Evolutionary conservation across 1,140 invertebrate species (phyloP).

Genomic region (Littorina saxatilis): DNA sequence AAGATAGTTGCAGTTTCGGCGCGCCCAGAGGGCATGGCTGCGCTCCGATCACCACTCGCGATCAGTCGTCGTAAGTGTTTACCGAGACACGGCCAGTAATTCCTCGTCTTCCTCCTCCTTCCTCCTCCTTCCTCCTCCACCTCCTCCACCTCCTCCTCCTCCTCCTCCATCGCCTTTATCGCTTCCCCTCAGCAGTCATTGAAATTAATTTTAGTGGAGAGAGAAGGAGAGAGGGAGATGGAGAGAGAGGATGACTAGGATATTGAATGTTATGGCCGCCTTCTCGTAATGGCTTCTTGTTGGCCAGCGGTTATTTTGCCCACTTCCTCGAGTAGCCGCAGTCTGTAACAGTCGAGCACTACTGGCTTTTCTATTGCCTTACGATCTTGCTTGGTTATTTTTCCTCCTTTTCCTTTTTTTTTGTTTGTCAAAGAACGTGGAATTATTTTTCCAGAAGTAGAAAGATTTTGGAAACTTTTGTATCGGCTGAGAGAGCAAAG

Average conservation of each 20-base stretch:
- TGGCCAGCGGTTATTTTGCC: slow-evolving; percentile 14
- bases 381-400: not conserved
- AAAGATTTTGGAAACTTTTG: too few relatives aligned
- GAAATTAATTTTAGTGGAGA: slow-evolving; percentile 37
- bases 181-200: slow-evolving; percentile 30
- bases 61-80: slow-evolving; percentile 29
- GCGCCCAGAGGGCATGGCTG: not conserved
- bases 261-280: slow-evolving; percentile 23
- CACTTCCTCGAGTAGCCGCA: slow-evolving; percentile 11
- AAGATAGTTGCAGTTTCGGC: not conserved
- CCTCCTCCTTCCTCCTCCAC: not conserved
- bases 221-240: not conserved
- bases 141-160: slow-evolving; percentile 9
- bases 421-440: too few relatives aligned
- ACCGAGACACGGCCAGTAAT: slow-evolving; percentile 30
- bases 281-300: slow-evolving; percentile 33
- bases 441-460: too few relatives aligned
- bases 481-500: too few relatives aligned
- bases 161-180: slow-evolving; percentile 30
- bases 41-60: slow-evolving; percentile 14
- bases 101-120: slow-evolving; percentile 4
- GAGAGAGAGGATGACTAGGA: not conserved
- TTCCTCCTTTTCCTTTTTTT: too few relatives aligned
- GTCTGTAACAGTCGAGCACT: not conserved
- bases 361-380: not conserved